Percentiles rank a stretch among this genome's conserved stretches.
These are phyloP conservation scores for Enteromius viviparus DNA, from an alignment of 2,797 vertebrate species.

Conservation along the genomic window DNA sequence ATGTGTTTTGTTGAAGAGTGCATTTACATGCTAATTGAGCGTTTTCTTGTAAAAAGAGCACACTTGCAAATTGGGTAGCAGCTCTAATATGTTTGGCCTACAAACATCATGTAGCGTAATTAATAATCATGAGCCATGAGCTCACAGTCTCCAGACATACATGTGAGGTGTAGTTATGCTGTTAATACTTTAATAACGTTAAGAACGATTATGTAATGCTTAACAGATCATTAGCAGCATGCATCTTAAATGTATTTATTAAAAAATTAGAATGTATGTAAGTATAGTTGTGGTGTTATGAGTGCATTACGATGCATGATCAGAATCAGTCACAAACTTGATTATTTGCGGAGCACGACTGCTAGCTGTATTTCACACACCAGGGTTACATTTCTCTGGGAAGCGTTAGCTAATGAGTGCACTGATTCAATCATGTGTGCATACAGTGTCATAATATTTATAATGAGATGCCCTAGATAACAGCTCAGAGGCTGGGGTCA, in stretches of 20 bases:
- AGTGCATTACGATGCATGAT: neutral
- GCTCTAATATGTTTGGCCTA: neutral
- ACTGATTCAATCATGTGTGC: neutral
- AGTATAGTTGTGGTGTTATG: neutral
- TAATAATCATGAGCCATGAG: neutral
- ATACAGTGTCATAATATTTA: neutral
- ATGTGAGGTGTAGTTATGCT: neutral
- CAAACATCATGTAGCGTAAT: neutral
- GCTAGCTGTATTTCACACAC: neutral
- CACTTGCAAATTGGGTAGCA: neutral
- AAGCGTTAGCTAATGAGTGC: neutral
- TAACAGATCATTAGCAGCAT: neutral
- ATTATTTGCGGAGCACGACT: neutral
- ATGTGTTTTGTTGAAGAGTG: neutral
- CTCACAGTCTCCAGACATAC: neutral
- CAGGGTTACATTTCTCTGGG: neutral
- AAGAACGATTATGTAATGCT: neutral
- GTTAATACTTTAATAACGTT: neutral
- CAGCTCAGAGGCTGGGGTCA: neutral
- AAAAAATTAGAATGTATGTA: neutral
- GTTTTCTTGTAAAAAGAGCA: neutral
- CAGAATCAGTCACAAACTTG: neutral
- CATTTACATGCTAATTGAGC: neutral
- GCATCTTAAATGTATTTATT: neutral
- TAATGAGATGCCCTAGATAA: conserved; percentile 15